Evolutionary conservation across 2,888 invertebrate species (phyloP), one percentile per base, ranked within the genome.

Genomic region (Shargacucullia verbasci): DNA sequence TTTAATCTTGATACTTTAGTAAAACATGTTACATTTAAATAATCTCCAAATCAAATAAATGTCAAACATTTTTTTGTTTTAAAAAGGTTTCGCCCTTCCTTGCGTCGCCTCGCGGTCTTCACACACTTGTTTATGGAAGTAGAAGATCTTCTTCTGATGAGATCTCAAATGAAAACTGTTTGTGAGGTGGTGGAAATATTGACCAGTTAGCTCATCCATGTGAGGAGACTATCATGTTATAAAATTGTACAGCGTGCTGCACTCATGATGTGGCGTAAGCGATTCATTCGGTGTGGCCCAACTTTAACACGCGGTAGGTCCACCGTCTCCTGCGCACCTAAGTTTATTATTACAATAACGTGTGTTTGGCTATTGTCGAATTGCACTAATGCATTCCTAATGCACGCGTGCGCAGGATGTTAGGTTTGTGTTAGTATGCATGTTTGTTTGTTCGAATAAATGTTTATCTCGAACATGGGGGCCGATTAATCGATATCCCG

Each of bases 301-400:
- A n/a, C 64, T 33, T 60, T 15, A 60, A 64, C 33, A 53, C 59
- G 70, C 68, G 76, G 77, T 67, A 72, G 76, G 74, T 66, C 70
- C 47, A 58, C 59, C 47, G 55, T 54, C 69, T 59, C 70, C 74
- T 67, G 68, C 66, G 63, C 69, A 76, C 37, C 54, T 52, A 49
- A 69, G 78, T 80, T 77, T 76, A 69, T 78, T 78, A 75, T 78
- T 76, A 60, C 75, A 67, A 69, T 63, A 73, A 66, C 70, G 64
- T 65, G 62, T 69, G 75, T 74, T 71, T 70, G 70, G 69, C 68
- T 68, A 71, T 73, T 69, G 69, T 76, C 61, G 69, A 76, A 76
- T 76, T 73, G 75, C 87, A 85, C 83, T 81, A 81, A 81, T 80
- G 80, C 80, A 76, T 78, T 63, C 56, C 66, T 84, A 88, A 86